A percentile compares a stretch with the other conserved stretches of the same genome.
These are phyloP conservation scores for Thermophis baileyi DNA, from an alignment of 2,113 vertebrate species.

Conservation along the genomic window DNA sequence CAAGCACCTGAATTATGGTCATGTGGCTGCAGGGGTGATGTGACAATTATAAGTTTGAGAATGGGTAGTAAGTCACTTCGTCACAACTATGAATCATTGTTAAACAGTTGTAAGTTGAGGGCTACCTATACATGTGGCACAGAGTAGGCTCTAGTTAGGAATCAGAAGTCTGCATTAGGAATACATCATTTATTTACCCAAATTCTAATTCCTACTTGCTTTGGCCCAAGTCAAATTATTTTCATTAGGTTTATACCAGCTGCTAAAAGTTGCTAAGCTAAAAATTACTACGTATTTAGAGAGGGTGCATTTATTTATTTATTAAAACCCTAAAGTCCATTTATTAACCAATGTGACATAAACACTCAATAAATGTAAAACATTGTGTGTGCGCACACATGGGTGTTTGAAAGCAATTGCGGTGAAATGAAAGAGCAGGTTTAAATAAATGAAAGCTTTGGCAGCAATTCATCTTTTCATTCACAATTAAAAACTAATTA, in stretches of 20 bases:
- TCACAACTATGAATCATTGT: neutral
- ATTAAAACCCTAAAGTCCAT: constrained; percentile 40
- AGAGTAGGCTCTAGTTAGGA: neutral
- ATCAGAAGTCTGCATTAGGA: neutral
- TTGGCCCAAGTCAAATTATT: neutral
- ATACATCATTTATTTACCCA: neutral
- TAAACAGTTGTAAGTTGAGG: neutral
- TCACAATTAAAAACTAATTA: constrained; percentile 69
- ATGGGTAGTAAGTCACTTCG: neutral
- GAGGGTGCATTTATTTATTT: neutral
- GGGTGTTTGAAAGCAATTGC: constrained; percentile 6
- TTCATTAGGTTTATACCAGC: neutral
- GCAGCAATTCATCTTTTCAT: constrained; percentile 50
- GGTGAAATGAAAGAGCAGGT: constrained; percentile 53
- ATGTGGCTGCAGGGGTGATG: neutral
- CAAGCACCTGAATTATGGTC: neutral
- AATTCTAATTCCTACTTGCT: neutral
- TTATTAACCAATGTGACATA: constrained; percentile 33
- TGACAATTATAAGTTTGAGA: neutral
- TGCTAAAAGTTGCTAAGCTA: neutral
- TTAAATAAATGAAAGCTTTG: constrained; percentile 45
- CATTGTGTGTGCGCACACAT: neutral
- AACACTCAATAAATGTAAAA: constrained; percentile 27
- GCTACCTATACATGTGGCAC: neutral
- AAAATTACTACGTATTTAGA: neutral